Evolutionary conservation across 1,140 invertebrate genomes (phyloP), one percentile per base, ranked within the genome.

Genomic region (Drosophila guanche): DNA sequence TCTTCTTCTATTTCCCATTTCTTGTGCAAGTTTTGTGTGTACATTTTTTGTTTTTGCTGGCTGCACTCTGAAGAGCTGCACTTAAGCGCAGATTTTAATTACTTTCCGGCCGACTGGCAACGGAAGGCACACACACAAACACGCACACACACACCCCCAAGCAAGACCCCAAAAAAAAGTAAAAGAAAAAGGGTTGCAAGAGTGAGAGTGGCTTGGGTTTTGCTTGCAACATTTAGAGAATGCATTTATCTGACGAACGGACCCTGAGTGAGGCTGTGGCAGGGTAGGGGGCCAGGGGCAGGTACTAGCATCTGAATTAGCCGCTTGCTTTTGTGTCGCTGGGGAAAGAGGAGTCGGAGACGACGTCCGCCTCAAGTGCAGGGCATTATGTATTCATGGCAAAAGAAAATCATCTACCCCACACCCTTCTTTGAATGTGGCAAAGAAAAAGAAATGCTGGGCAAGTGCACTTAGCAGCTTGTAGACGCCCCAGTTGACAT

Each of bases 1-100:
- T 20, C 27, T 22, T 37, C 46, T 7, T 3, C 48, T 46, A 10
- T 41, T 43, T 55, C 37, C 41, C n/a, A 23, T 50, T 50, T 62
- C 14, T 47, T 23, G 20, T 59, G 40, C 33, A 45, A 47, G 45
- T 58, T 78, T 48, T 42, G 45, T 57, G 37, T 40, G 29, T 40
- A 52, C 52, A 72, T 47, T 70, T 54, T 45, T 10, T 37, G 2
- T 52, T 50, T 42, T 62, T 55, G 50, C 47, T 29, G 48, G 51
- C 51, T 55, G 70, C 67, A 73, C 53, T 75, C 59, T 77, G 62
- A 81, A 85, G 74, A 78, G 63, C 77, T 88, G 81, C 81, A 86
- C 81, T 86, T 86, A 86, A 81, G 81, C 83, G 81, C 78, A 86
- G 77, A 86, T 86, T 86, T 86, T 86, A 86, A 86, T 86, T 86